These are phyloP conservation scores for Cyphomyrus plagiostoma DNA, from an alignment of 2,113 vertebrate species.

Conservation along the genomic window DNA sequence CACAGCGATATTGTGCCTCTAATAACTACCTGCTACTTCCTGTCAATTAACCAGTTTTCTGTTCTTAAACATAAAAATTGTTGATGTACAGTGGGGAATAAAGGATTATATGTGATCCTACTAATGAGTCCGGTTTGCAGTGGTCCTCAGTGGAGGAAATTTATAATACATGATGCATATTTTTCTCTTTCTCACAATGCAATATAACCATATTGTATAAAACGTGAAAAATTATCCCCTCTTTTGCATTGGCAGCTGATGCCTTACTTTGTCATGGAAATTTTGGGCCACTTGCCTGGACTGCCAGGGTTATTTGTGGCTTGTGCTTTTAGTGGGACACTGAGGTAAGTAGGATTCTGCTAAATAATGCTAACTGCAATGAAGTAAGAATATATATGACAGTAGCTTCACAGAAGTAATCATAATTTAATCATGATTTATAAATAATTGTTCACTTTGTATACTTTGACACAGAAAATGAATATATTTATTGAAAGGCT, in stretches of 20 bases:
- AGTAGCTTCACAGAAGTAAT: not conserved
- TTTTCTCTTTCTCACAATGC: not conserved
- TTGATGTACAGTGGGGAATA: not conserved
- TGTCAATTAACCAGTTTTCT: not conserved
- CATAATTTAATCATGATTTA: not conserved
- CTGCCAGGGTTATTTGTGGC: slow-evolving; percentile 78
- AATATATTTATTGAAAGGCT: not conserved
- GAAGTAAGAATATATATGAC: not conserved
- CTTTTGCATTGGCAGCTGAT: slow-evolving; percentile 58
- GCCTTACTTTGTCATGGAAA: slow-evolving; percentile 80
- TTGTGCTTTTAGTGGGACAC: slow-evolving; percentile 78
- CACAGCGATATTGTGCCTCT: no score
- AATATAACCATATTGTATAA: not conserved
- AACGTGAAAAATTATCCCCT: not conserved
- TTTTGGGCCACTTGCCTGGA: slow-evolving; percentile 67
- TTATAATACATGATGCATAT: not conserved
- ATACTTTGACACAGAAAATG: not conserved
- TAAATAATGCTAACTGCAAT: not conserved
- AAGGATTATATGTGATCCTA: not conserved
- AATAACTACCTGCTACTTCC: no score
- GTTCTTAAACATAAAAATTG: not conserved
- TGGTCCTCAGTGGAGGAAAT: not conserved
- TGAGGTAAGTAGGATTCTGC: slow-evolving; percentile 62
- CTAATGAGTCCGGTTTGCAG: not conserved
- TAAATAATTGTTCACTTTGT: not conserved